phyloP scores from a whole-genome alignment of 1,140 invertebrate genomes.

The Drosophila pandora region DNA sequence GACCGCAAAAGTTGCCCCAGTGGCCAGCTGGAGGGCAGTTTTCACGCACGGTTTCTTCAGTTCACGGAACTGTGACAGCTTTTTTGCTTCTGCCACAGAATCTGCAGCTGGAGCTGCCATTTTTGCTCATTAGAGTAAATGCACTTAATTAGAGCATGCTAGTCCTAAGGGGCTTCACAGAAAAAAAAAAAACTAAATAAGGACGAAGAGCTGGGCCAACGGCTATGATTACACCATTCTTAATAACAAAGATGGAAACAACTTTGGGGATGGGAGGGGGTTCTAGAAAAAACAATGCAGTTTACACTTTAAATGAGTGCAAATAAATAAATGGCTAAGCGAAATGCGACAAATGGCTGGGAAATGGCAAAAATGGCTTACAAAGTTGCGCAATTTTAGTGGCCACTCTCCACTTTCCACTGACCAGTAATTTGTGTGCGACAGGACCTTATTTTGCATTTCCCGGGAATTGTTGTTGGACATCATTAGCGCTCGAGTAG shows the following conservation, averaged over 20 bases:
- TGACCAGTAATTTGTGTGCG: constrained; percentile 56
- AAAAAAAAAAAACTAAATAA: constrained; percentile 17
- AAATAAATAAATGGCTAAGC: constrained; percentile 79
- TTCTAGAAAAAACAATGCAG: constrained; percentile 40
- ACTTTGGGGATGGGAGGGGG: not conserved
- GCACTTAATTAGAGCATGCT: constrained; percentile 76
- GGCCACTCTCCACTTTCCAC: constrained; percentile 27
- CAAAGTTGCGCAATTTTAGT: constrained; percentile 69
- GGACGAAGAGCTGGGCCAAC: constrained; percentile 8
- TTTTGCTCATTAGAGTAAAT: constrained; percentile 81
- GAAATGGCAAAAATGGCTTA: constrained; percentile 52
- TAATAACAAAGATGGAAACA: constrained; percentile 71
- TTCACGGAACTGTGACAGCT: constrained; percentile 58
- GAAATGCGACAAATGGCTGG: constrained; percentile 71
- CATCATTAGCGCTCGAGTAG: constrained; percentile 61
- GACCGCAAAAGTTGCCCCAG: constrained; percentile 38
- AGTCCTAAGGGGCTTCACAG: constrained; percentile 33
- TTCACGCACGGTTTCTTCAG: constrained; percentile 67
- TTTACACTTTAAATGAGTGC: constrained; percentile 66
- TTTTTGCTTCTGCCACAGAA: constrained; percentile 31
- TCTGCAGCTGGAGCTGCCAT: constrained; percentile 39
- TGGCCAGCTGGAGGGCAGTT: constrained; percentile 55
- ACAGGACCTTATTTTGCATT: constrained; percentile 56
- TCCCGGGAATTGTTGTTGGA: constrained; percentile 41
- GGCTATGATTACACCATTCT: constrained; percentile 71